Base-by-base conservation (phyloP, 2,113 vertebrate species). In the Rissa tridactyla region DNA sequence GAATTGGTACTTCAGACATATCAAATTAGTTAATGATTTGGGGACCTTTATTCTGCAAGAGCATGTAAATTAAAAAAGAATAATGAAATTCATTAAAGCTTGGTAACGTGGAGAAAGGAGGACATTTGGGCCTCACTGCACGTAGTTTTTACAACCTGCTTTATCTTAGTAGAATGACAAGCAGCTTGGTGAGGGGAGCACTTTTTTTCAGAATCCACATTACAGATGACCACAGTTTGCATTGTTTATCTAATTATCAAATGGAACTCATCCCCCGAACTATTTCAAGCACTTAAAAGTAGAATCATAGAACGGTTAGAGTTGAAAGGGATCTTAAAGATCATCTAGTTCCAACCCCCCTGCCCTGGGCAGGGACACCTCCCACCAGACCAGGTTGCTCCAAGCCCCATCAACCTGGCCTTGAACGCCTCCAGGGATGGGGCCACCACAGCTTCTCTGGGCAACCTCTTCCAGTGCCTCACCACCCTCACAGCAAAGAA, bases 1-100 rank as follows among this genome's bases (percentile, higher is more conserved):
- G 96, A 97, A 98, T 98, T 98, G 97, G 97, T 97, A 85, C 95
- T 98, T 78, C 82, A 98, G 97, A 97, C 86, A 97, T 97, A 98
- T 98, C 98, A 98, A 98, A 98, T 98, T 98, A 98, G 97, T 98
- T 98, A 98, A 98, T 98, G 98, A 98, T 98, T 98, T 98, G 96
- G 98, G 98, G 96, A 98, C 97, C 97, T 98, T 98, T 96, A 96
- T 98, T 98, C 97, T 97, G 96, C 94, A 96, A 96, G 95, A 97
- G 93, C 96, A 97, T 97, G 97, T 97, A 98, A 98, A 98, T 98
- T 97, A 96, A 96, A 97, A 97, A 97, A 97, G 97, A 98, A 97
- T 98, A 98, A 98, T 98, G 97, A 97, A 98, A 98, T 98, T 98
- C 97, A 98, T 98, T 98, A 97, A 94, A 92, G 79, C 92, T 76